Evolutionary conservation across 1,140 invertebrate species (phyloP), one percentile per base, ranked within the genome.

Genomic region (Rhagoletis pomonella): DNA sequence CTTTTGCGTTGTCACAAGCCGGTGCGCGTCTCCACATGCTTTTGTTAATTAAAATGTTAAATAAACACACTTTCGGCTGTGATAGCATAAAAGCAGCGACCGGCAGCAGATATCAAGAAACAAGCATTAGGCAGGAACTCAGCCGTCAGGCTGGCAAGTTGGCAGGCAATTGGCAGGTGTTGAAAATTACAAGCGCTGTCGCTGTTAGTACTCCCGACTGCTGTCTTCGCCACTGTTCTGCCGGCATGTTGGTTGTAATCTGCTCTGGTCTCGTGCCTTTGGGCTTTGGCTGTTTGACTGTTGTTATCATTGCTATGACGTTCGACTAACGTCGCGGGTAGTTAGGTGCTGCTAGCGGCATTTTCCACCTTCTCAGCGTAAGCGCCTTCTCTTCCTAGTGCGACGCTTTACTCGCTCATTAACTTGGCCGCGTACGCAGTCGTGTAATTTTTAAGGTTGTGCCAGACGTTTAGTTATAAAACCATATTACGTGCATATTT

Each of bases 1-100:
- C 29, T 62, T 62, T n/a, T 62, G 60, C 58, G 6, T 67, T 67
- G 29, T 12, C 9, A 67, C 29, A 29, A 29, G 19, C 42, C 17
- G 42, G 17, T 10, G 39, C 42, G 17, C 67, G 14, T 42, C 29
- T 29, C 29, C 39, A 67, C 19, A 39, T 9, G 29, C 67, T 73
- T 73, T 73, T 47, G 39, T 73, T 73, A 73, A 73, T 73, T 73
- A 73, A 73, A 73, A 73, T 73, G 67, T 73, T 73, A 73, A 73
- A 73, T 73, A 73, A 73, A 73, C 42, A 73, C 42, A 73, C 67
- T n/a, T 73, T 73, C 44, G 67, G 42, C 39, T 44, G 12, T 39
- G 9, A 39, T 39, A 39, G 67, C 12, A 39, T 3, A 12, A 73
- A 73, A 47, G 64, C 64, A 9, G 39, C 64, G 39, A 19, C 7